phyloP scores from a whole-genome alignment of 2,113 vertebrate genomes.

The Casuarius casuarius region DNA sequence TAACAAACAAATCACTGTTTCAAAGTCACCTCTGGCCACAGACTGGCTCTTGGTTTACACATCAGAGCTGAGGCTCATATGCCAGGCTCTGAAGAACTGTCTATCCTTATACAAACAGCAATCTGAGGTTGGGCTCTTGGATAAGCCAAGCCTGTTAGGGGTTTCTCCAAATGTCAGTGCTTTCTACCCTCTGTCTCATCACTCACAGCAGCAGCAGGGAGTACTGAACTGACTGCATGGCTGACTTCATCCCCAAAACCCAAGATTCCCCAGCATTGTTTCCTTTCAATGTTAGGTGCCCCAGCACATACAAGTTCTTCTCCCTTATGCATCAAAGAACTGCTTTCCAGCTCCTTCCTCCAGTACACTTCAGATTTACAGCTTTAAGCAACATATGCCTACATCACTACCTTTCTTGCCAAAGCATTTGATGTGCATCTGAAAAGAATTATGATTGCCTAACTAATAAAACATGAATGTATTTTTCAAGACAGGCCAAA shows the following conservation, averaged over 20 bases:
- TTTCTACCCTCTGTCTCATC: not conserved
- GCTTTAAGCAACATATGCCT: not conserved
- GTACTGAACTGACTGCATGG: not conserved
- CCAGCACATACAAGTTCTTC: not conserved
- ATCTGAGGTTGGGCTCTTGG: not conserved
- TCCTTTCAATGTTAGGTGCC: not conserved
- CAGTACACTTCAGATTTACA: not conserved
- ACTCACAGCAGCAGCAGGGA: not conserved
- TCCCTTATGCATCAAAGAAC: not conserved
- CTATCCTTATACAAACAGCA: not conserved
- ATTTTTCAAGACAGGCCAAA: not conserved
- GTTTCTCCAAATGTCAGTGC: not conserved
- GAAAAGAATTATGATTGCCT: conserved; percentile 31
- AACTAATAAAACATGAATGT: not conserved
- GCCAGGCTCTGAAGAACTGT: not conserved
- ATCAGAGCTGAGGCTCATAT: not conserved
- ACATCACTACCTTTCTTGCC: conserved; percentile 10
- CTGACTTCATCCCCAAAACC: not conserved
- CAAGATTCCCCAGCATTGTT: not conserved
- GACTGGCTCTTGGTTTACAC: not conserved
- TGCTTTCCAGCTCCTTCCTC: not conserved
- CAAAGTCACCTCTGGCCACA: not conserved
- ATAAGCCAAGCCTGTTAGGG: not conserved
- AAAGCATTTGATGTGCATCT: conserved; percentile 31
- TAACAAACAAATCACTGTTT: not conserved